These are phyloP conservation scores for Drosophila burlai DNA, from an alignment of 1,140 invertebrate species.

Conservation along the genomic window DNA sequence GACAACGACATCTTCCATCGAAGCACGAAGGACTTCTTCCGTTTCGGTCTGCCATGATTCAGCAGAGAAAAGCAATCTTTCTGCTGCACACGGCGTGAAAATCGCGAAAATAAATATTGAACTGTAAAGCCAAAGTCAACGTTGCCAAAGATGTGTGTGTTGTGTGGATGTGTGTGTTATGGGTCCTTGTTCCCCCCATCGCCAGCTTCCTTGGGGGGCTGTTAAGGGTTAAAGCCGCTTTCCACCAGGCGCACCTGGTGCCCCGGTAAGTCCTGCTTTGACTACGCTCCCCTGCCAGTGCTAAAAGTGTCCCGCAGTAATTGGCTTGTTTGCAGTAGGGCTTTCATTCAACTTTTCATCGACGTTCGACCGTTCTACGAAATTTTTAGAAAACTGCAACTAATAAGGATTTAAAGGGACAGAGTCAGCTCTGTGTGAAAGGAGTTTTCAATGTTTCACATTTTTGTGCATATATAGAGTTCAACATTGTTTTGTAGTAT, in stretches of 20 bases:
- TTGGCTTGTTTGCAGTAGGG: slow-evolving; percentile 58
- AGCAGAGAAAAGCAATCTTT: slow-evolving; percentile 66
- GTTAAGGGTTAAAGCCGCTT: slow-evolving; percentile 56
- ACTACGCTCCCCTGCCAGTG: slow-evolving; percentile 17
- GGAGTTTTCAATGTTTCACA: not conserved
- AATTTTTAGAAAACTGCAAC: slow-evolving; percentile 2
- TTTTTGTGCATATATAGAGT: not conserved
- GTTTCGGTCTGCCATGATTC: slow-evolving; percentile 31
- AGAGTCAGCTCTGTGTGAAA: not conserved
- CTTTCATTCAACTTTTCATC: slow-evolving; percentile 35
- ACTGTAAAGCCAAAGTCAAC: slow-evolving; percentile 84
- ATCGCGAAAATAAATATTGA: slow-evolving; percentile 85
- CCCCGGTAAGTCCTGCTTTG: slow-evolving; percentile 36
- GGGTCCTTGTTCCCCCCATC: not conserved
- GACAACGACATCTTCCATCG: slow-evolving; percentile 33
- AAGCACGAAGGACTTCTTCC: slow-evolving; percentile 35
- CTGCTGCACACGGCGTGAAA: slow-evolving; percentile 69
- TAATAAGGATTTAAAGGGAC: slow-evolving; percentile 6
- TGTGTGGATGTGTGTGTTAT: not conserved
- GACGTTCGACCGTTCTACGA: slow-evolving; percentile 16
- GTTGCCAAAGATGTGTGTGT: slow-evolving; percentile 40
- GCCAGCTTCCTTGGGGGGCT: slow-evolving; percentile 28
- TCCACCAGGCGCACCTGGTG: slow-evolving; percentile 22
- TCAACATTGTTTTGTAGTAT: not conserved
- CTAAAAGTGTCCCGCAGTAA: slow-evolving; percentile 57